Conservation (phyloP, 2,113 vertebrate species). For the Epinephelus moara region DNA sequence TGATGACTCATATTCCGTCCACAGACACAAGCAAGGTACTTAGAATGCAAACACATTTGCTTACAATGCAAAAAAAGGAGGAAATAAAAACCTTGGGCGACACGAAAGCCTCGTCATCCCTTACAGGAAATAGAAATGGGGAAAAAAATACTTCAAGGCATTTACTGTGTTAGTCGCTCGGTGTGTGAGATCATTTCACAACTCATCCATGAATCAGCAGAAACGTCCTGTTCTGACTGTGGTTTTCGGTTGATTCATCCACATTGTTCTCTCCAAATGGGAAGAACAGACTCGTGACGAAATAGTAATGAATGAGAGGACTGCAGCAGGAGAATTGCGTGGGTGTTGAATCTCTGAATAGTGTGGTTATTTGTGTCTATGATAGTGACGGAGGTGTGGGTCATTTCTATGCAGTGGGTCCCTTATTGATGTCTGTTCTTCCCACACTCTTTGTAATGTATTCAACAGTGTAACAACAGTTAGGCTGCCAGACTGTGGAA, state of each 20-base stretch:
- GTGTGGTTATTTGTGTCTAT: background rate
- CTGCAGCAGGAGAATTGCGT: background rate
- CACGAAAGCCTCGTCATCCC: conserved; percentile 8
- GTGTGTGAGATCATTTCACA: background rate
- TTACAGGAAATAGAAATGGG: background rate
- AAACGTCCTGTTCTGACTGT: background rate
- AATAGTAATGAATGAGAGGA: background rate
- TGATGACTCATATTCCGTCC: background rate
- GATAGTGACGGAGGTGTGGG: background rate
- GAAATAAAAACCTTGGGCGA: background rate
- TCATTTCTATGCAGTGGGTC: background rate
- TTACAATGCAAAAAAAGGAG: background rate
- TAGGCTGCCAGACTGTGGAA: background rate
- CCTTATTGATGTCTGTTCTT: background rate
- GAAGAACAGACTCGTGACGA: background rate
- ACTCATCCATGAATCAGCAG: conserved; percentile 31
- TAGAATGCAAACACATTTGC: background rate
- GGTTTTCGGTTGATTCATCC: conserved; percentile 29
- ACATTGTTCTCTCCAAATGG: background rate
- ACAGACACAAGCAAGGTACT: background rate
- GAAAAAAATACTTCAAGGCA: background rate
- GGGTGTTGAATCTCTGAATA: background rate
- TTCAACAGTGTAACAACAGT: background rate
- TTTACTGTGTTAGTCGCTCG: background rate
- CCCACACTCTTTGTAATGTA: background rate